A percentile compares a stretch with the other conserved stretches of the same genome.
Conservation (phyloP, 2,113 vertebrate genomes). For the Herpetotheres cachinnans region DNA sequence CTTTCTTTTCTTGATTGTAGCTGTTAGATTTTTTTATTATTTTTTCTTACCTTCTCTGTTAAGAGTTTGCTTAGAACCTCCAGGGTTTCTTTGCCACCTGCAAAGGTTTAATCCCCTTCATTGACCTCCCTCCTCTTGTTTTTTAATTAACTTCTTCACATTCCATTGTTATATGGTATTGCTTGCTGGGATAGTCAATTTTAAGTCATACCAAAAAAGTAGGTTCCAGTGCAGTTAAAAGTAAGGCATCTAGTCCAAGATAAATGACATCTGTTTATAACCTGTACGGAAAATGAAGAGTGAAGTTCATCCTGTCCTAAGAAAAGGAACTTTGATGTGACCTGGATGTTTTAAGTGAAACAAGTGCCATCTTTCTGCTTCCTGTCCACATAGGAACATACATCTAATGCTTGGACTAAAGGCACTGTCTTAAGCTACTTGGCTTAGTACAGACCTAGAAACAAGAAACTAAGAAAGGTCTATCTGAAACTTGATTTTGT, state of each 20-base stretch:
- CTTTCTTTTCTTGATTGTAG: neutral
- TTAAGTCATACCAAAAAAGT: neutral
- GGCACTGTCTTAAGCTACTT: neutral
- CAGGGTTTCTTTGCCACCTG: neutral
- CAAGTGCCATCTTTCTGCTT: neutral
- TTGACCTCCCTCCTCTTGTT: neutral
- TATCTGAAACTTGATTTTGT: neutral
- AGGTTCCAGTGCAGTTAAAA: neutral
- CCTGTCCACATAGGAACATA: neutral
- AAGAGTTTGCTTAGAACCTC: neutral
- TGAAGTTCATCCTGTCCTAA: neutral
- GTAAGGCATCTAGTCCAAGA: neutral
- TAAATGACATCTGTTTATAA: neutral
- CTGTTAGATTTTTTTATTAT: neutral
- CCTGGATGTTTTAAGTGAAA: neutral
- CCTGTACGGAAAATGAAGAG: neutral
- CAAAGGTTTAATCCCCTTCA: neutral
- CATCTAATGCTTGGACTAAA: neutral
- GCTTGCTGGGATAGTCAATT: neutral
- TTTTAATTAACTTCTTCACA: neutral
- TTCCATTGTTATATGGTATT: neutral
- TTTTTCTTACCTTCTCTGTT: neutral
- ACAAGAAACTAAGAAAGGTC: neutral
- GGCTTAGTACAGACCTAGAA: neutral
- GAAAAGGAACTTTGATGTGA: neutral